phyloP scores from a whole-genome alignment of 2,113 vertebrate species.

The Pseudorasbora parva region DNA sequence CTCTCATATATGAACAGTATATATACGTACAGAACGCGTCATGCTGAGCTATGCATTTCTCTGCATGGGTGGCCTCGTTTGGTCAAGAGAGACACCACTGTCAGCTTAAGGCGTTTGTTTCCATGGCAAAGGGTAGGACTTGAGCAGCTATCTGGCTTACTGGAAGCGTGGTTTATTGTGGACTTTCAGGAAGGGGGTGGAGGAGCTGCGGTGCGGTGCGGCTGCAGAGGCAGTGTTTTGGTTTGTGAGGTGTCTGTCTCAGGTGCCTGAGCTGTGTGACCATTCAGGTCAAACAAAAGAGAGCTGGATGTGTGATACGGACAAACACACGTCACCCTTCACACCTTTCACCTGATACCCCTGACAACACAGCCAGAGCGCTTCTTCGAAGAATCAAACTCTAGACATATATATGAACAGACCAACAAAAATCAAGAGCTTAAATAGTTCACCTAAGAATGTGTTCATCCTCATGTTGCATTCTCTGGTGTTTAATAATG shows the following conservation, averaged over 20 bases:
- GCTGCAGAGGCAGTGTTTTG: constrained; percentile 31
- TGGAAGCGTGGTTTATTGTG: constrained; percentile 78
- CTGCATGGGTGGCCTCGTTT: constrained; percentile 71
- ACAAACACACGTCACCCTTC: not conserved
- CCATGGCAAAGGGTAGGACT: constrained; percentile 71
- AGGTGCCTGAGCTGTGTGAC: constrained; percentile 39
- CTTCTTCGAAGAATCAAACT: not conserved
- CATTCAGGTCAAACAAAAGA: constrained; percentile 43
- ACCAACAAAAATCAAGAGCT: not conserved
- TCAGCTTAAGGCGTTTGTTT: constrained; percentile 64
- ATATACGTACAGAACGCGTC: not conserved
- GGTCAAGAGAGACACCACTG: constrained; percentile 60
- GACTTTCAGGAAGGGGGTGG: constrained; percentile 74
- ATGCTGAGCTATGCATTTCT: constrained; percentile 25
- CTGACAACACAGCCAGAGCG: too few relatives aligned
- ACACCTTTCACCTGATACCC: constrained; percentile 38
- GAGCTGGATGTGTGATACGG: constrained; percentile 2
- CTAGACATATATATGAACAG: not conserved
- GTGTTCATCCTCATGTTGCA: not conserved
- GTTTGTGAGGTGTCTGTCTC: constrained; percentile 34
- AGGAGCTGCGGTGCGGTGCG: not conserved
- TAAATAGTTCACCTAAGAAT: not conserved
- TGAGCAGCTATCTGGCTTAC: constrained; percentile 76
- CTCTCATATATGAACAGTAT: not conserved
- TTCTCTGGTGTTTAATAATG: not conserved